Percentiles rank a stretch among this genome's conserved stretches.
phyloP scores from a whole-genome alignment of 2,113 vertebrate species.

The Taxidea taxus region DNA sequence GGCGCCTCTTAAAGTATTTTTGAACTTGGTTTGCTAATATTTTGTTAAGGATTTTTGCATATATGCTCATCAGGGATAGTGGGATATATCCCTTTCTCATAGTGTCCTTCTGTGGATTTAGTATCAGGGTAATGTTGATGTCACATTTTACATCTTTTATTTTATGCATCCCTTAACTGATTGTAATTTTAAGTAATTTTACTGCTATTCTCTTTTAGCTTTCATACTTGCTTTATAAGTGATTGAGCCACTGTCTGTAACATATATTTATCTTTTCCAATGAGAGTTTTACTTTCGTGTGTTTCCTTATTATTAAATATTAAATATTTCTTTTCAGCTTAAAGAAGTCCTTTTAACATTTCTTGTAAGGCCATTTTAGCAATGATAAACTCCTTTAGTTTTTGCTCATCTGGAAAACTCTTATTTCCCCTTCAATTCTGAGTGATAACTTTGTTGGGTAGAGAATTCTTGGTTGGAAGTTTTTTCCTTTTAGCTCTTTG shows the following conservation, averaged over 20 bases:
- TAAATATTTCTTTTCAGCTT: background rate
- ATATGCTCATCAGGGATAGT: background rate
- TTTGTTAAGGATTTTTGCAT: background rate
- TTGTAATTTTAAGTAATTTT: background rate
- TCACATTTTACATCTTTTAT: background rate
- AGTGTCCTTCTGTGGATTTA: background rate
- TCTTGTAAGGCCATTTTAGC: background rate
- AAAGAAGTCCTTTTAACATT: background rate
- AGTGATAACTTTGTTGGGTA: background rate
- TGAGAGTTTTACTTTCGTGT: background rate
- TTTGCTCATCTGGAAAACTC: background rate
- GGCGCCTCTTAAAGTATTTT: background rate
- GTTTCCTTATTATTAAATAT: background rate
- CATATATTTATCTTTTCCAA: background rate
- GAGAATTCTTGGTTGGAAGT: background rate
- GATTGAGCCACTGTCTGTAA: background rate
- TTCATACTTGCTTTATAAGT: background rate
- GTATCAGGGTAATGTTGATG: background rate
- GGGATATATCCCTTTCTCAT: background rate
- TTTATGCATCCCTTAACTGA: background rate
- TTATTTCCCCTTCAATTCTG: background rate
- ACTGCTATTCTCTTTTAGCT: background rate
- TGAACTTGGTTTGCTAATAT: background rate
- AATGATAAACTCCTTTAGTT: background rate
- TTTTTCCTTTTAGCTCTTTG: background rate